A percentile compares a stretch with the other conserved stretches of the same genome.
Conservation (phyloP, 1,140 invertebrate genomes). For the Pachyrhynchus sulphureomaculatus region DNA sequence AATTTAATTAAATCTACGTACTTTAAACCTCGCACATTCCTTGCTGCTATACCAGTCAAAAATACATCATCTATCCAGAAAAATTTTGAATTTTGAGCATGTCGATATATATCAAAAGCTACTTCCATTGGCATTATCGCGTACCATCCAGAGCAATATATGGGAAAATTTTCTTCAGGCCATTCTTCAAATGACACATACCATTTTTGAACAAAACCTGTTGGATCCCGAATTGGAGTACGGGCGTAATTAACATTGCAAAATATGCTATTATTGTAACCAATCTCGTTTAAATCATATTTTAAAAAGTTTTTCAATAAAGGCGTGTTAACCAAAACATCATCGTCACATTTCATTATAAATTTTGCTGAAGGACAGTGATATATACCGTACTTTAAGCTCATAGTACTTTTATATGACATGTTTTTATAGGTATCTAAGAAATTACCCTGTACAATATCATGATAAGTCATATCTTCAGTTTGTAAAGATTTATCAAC, state of each 20-base stretch:
- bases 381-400: constrained; percentile 76
- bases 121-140: constrained; percentile 71
- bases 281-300: constrained; percentile 56
- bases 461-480: constrained; percentile 64
- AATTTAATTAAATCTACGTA: constrained; percentile 51
- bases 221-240: constrained; percentile 61
- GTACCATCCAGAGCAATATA: constrained; percentile 68
- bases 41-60: constrained; percentile 69
- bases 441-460: constrained; percentile 80
- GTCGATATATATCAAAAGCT: constrained; percentile 55
- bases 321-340: constrained; percentile 74
- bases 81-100: constrained; percentile 35
- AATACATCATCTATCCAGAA: constrained; percentile 88
- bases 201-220: constrained; percentile 67
- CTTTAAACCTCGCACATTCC: constrained; percentile 59
- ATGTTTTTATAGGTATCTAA: constrained; percentile 79
- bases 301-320: constrained; percentile 64
- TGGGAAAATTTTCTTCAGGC: constrained; percentile 63
- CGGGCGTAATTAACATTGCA: constrained; percentile 56
- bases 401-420: constrained; percentile 85
- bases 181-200: constrained; percentile 70
- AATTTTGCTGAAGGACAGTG: constrained; percentile 69
- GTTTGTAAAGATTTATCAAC: constrained; percentile 55
- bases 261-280: constrained; percentile 57
- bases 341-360: constrained; percentile 77